Percentiles rank a stretch among this genome's conserved stretches.
phyloP scores from a whole-genome alignment of 2,113 vertebrate genomes.

The Corythornis cristatus region DNA sequence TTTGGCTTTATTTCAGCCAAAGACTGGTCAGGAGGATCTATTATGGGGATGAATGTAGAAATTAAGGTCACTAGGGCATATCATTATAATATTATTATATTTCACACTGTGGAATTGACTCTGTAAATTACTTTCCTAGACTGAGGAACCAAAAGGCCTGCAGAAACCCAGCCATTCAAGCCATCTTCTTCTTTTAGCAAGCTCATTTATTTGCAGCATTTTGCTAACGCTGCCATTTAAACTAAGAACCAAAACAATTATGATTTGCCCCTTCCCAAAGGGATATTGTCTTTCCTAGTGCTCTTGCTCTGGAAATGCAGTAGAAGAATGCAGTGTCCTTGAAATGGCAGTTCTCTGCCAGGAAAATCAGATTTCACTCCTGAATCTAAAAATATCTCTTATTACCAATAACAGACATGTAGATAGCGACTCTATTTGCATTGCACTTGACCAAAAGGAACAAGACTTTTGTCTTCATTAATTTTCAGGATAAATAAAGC shows the following conservation, averaged over 20 bases:
- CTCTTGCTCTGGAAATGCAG: conserved; percentile 9
- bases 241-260: background rate
- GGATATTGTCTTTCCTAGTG: conserved; percentile 32
- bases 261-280: conserved; percentile 5
- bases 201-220: conserved; percentile 27
- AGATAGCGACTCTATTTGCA: background rate
- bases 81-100: background rate
- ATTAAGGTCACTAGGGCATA: background rate
- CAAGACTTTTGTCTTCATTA: background rate
- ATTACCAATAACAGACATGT: background rate
- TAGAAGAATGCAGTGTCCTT: conserved; percentile 28
- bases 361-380: conserved; percentile 34
- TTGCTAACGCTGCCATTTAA: conserved; percentile 22
- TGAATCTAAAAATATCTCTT: background rate
- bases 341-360: conserved; percentile 32
- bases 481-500: background rate
- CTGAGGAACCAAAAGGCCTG: background rate
- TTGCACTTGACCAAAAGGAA: background rate
- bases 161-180: background rate
- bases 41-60: background rate
- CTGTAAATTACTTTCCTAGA: background rate
- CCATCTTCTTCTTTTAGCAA: conserved; percentile 23
- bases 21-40: background rate
- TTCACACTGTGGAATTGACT: background rate
- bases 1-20: background rate